Evolutionary conservation across 2,888 invertebrate genomes (phyloP), one percentile per base, ranked within the genome.

Genomic region (Aricia artaxerxes): DNA sequence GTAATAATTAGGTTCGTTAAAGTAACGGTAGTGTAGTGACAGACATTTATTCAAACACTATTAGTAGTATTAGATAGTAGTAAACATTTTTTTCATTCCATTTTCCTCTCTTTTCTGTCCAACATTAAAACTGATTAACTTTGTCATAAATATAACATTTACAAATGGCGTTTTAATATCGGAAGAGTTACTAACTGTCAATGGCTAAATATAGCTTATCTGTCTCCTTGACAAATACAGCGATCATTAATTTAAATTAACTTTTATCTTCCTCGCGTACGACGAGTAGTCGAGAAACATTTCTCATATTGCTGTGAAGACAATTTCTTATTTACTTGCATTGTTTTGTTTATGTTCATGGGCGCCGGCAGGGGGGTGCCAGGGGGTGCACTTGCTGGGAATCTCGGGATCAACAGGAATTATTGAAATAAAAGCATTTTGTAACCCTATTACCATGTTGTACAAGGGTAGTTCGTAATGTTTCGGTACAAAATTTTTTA

Each of bases 131-230:
- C 31, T 64, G 69, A 35, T 69, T 38, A 11, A 16, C 5, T 69
- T 69, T 35, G 31, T 69, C 7, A 69, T 35, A 35, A 69, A 13
- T 35, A 38, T 31, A 69, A 69, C 35, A 69, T 69, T 69, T 9
- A 64, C 31, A 77, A 80, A 73, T 80, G 81, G 79, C 35, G 13
- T 69, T 69, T 69, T 69, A 38, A 35, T 38, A 69, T 69, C 69
- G 35, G 69, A 69, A 38, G 35, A 38, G 38, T 69, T 38, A 38
- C 38, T 38, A 13, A 38, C 35, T 35, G 69, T 35, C 69, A 69
- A 69, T 69, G 69, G 13, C 35, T 69, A 69, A 69, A 69, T 38
- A 69, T 69, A 38, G 35, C 35, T 69, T 69, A 69, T 69, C 69
- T 69, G 1, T 38, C 69, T 69, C 69, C 69, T 69, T 69, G 69